Conservation (phyloP, 2,113 vertebrate genomes). For the Bolborhynchus lineola region DNA sequence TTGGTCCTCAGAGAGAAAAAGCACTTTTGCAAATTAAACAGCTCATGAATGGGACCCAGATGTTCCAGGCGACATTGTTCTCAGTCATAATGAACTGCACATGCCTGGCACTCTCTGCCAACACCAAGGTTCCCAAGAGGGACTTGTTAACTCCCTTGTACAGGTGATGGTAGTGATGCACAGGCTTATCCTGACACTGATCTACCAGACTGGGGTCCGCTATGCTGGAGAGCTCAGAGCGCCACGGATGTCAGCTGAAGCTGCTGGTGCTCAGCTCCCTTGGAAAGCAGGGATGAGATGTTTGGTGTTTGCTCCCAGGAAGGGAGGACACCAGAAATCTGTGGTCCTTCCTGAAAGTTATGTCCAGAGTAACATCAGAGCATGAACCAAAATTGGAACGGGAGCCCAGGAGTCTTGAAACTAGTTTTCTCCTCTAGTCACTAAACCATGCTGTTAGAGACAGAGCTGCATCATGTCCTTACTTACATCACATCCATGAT, state of each 20-base stretch:
- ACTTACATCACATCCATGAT: not conserved
- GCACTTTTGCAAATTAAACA: not conserved
- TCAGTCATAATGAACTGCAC: not conserved
- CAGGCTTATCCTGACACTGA: not conserved
- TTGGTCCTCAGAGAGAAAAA: not conserved
- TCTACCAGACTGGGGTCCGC: not conserved
- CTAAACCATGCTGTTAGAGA: not conserved
- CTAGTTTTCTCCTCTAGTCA: not conserved
- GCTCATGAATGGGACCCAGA: not conserved
- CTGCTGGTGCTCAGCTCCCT: not conserved
- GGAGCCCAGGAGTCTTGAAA: not conserved
- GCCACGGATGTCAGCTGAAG: not conserved
- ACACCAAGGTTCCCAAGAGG: not conserved
- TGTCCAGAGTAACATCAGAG: not conserved
- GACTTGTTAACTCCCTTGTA: not conserved
- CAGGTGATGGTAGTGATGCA: not conserved
- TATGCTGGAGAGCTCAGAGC: accelerated
- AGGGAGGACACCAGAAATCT: not conserved
- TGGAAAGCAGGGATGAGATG: not conserved
- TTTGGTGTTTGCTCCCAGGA: not conserved
- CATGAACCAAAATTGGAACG: not conserved
- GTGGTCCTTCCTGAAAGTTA: not conserved
- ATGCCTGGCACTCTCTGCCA: not conserved
- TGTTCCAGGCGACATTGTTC: not conserved
- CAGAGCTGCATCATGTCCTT: not conserved